Evolutionary conservation across 2,797 vertebrate species (phyloP).

Genomic region (Anguilla megastoma): DNA sequence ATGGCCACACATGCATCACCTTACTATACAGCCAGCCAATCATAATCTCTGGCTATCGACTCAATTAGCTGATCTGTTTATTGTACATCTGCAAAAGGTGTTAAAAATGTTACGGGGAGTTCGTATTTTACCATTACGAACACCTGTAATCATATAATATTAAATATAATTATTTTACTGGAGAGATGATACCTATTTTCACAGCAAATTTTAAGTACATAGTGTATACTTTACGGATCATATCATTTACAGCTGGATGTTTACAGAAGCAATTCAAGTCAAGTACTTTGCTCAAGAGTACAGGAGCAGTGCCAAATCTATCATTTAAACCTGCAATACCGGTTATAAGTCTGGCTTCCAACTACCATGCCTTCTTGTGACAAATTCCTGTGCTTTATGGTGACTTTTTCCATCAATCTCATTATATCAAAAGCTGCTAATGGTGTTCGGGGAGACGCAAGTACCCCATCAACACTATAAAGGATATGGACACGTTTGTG

Average conservation of each 20-base stretch:
- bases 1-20: background rate
- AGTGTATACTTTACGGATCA: background rate
- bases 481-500: constrained; percentile 25
- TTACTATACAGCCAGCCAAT: background rate
- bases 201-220: background rate
- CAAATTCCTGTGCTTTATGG: constrained; percentile 1
- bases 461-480: constrained; percentile 30
- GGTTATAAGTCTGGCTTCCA: background rate
- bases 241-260: background rate
- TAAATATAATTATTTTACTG: background rate
- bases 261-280: background rate
- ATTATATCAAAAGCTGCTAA: constrained; percentile 22
- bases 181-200: background rate
- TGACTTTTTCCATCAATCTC: constrained; percentile 29
- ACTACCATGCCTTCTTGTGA: background rate
- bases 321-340: background rate
- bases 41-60: too few relatives aligned
- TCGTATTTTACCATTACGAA: background rate
- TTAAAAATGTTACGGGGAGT: background rate
- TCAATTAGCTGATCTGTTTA: background rate
- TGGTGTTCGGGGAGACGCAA: constrained; percentile 24
- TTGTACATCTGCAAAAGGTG: background rate
- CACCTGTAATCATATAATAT: background rate
- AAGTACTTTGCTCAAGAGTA: background rate
- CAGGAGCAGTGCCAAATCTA: background rate